phyloP scores from a whole-genome alignment of 2,888 invertebrate genomes.

The Acronicta aceris region DNA sequence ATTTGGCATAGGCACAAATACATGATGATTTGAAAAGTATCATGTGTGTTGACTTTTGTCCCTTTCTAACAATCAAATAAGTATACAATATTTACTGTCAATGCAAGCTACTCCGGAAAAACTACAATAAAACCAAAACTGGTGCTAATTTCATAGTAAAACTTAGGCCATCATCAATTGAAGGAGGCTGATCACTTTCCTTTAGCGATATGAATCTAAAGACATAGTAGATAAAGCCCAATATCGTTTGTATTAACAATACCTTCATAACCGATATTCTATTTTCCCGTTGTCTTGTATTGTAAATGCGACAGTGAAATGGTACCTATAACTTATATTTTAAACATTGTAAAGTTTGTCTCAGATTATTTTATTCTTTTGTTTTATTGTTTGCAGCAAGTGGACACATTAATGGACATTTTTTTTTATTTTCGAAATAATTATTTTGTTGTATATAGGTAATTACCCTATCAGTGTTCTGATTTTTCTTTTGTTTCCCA shows the following conservation, averaged over 20 bases:
- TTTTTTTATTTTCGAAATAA: slow-evolving; percentile 55
- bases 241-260: slow-evolving; percentile 16
- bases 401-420: slow-evolving; percentile 67
- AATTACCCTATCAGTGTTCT: slow-evolving; percentile 69
- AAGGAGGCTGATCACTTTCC: slow-evolving; percentile 39
- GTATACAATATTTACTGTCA: slow-evolving; percentile 5
- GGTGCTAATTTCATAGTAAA: slow-evolving; percentile 36
- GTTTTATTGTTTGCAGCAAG: slow-evolving; percentile 55
- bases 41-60: too few species aligned
- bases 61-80: not conserved
- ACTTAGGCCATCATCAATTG: slow-evolving; percentile 21
- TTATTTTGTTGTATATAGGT: slow-evolving; percentile 66
- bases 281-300: slow-evolving; percentile 26
- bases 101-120: slow-evolving; percentile 27
- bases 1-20: too few species aligned
- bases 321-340: slow-evolving; percentile 42
- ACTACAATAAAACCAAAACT: slow-evolving; percentile 17
- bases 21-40: too few species aligned
- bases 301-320: slow-evolving; percentile 21
- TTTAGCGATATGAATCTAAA: slow-evolving; percentile 48
- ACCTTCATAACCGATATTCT: slow-evolving; percentile 16
- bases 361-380: slow-evolving; percentile 39
- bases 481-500: slow-evolving; percentile 77
- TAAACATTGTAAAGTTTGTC: slow-evolving; percentile 39
- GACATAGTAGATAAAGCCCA: slow-evolving; percentile 41